phyloP scores from a whole-genome alignment of 2,888 invertebrate species.

The Eristalis arbustorum region DNA sequence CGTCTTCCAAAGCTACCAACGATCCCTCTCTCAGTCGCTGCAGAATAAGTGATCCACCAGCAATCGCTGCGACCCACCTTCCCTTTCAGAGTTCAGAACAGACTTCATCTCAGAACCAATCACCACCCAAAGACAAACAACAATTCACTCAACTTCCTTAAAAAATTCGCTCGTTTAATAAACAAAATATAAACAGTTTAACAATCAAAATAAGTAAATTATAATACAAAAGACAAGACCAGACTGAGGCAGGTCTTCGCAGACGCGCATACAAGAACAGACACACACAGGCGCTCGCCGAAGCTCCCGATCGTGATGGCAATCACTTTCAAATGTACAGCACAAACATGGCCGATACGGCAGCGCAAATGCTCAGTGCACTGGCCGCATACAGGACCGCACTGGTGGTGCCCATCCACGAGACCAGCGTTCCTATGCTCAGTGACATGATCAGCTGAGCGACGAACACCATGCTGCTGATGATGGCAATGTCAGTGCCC shows the following conservation, averaged over 20 bases:
- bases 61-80: too few species aligned
- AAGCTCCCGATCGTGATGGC: background rate
- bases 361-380: conserved; percentile 77
- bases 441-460: conserved; percentile 79
- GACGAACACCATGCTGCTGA: conserved; percentile 80
- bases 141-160: background rate
- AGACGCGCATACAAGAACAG: conserved; percentile 36
- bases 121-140: background rate
- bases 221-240: conserved; percentile 46
- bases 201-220: background rate
- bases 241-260: background rate
- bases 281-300: conserved; percentile 4
- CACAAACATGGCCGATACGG: conserved; percentile 79
- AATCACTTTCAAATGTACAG: conserved; percentile 76
- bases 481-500: conserved; percentile 80
- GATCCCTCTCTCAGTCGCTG: too few species aligned
- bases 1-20: too few species aligned
- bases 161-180: background rate
- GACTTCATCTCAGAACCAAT: too few species aligned
- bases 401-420: conserved; percentile 77
- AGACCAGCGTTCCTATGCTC: conserved; percentile 77
- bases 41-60: too few species aligned
- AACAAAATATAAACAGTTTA: background rate
- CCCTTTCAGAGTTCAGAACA: too few species aligned
- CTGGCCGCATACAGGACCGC: conserved; percentile 79